Conservation (phyloP, 1,140 invertebrate genomes). For the Littorina saxatilis region DNA sequence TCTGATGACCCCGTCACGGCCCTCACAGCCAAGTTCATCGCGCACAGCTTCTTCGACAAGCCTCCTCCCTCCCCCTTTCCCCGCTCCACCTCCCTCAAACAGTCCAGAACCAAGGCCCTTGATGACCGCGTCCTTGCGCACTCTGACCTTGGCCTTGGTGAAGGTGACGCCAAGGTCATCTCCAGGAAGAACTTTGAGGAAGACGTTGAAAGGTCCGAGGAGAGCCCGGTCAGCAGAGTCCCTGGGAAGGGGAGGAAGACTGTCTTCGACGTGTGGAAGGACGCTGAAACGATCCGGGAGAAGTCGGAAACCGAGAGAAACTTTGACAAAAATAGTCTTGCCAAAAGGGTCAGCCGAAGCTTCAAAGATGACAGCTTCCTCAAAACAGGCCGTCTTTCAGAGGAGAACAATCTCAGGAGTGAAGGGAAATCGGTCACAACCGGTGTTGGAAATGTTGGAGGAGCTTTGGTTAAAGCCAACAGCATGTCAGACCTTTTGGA, state of each 20-base stretch:
- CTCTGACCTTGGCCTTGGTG: constrained; percentile 1
- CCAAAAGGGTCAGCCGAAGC: background rate
- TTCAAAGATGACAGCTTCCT: background rate
- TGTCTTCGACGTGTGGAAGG: too few species aligned
- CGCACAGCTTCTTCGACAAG: background rate
- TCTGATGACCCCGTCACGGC: constrained; percentile 17
- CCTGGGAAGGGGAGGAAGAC: too few species aligned
- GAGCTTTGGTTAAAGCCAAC: constrained; percentile 2
- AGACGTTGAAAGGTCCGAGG: background rate
- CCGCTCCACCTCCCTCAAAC: background rate
- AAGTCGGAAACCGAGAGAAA: background rate
- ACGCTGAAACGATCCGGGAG: too few species aligned
- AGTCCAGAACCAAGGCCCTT: background rate
- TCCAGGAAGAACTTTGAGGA: background rate
- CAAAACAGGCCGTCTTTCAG: background rate
- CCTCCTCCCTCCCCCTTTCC: background rate
- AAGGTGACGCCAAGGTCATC: background rate
- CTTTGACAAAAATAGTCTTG: too few species aligned
- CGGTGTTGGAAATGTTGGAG: too few species aligned
- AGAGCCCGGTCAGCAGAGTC: too few species aligned
- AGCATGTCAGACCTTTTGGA: constrained; percentile 18
- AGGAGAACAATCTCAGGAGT: background rate
- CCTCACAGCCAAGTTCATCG: background rate
- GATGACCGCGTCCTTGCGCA: background rate
- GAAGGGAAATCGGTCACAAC: too few species aligned